Evolutionary conservation across 1,140 invertebrate species (phyloP), one percentile per base, ranked within the genome.

Genomic region (Pinna nobilis): DNA sequence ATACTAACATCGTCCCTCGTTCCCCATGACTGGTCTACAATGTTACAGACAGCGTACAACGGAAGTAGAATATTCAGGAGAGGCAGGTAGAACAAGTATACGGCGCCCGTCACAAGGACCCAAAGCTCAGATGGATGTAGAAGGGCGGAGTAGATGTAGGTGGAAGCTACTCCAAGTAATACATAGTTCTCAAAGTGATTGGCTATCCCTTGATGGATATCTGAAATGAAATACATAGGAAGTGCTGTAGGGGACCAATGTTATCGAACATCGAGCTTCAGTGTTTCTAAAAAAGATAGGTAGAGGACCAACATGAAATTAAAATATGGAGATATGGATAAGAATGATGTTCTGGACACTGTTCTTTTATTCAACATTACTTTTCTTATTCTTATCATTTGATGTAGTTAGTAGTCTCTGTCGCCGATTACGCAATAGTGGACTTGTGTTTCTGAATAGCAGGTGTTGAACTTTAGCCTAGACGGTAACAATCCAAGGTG

Each of bases 11-110:
- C 70, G 28, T 84, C 82, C 28, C 82, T 64, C 1, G 82, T 84
- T 13, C 82, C 82, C 82, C 82, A 84, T 13, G 81, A 78, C 41
- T 84, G 82, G 35, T 84, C 82, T 0, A 84, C 74, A 30, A 84
- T 84, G 55, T 84, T 84, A 63, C 81, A 79, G 1, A 82, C 55
- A 18, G 81, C 77, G 39, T 84, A 84, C 5, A 84, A 23, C 1
- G 82, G 82, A 41, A 84, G 71, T 30, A 84, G 70, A 50, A 84
- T 82, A 50, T 84, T 78, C 75, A 84, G 77, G 13, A 80, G 61
- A 1, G 82, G 82, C 35, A 84, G 79, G 70, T 76, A 79, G 49
- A 82, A 79, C 49, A 84, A 61, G 57, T 82, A 84, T 47, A 75
- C 69, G 7, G 81, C 3, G 11, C 81, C 81, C n/a, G 72, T 68